These are phyloP conservation scores for Tetropium fuscum DNA, from an alignment of 2,888 invertebrate genomes.

Conservation along the genomic window DNA sequence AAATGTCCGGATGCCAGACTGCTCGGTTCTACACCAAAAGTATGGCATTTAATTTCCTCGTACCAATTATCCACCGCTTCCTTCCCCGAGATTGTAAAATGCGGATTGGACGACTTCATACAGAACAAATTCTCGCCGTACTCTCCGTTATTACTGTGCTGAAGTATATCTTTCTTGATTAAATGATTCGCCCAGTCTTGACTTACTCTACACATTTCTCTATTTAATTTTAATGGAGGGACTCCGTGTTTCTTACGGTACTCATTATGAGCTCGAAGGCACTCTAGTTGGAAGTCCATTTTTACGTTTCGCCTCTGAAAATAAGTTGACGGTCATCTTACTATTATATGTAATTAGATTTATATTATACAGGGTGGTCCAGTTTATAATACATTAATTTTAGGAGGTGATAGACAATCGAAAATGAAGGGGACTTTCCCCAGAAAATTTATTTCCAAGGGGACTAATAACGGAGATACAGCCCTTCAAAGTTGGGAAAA, in stretches of 20 bases:
- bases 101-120: slow-evolving; percentile 76
- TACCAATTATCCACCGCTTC: slow-evolving; percentile 84
- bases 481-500: too few relatives aligned
- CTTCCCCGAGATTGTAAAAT: slow-evolving; percentile 73
- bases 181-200: slow-evolving; percentile 70
- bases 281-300: slow-evolving; percentile 64
- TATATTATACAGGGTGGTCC: too few relatives aligned
- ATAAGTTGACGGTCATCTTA: too few relatives aligned
- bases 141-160: slow-evolving; percentile 71
- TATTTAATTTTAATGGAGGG: slow-evolving; percentile 69
- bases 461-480: too few relatives aligned
- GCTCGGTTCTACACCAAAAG: slow-evolving; percentile 76
- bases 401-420: too few relatives aligned
- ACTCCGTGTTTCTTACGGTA: slow-evolving; percentile 71
- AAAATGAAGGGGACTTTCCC: too few relatives aligned
- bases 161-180: slow-evolving; percentile 68
- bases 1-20: slow-evolving; percentile 75
- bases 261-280: slow-evolving; percentile 72
- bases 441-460: too few relatives aligned
- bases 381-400: too few relatives aligned
- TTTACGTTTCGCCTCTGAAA: slow-evolving; percentile 54
- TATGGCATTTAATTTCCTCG: slow-evolving; percentile 78
- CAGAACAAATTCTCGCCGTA: slow-evolving; percentile 79
- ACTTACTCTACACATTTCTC: slow-evolving; percentile 68
- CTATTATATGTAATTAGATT: too few relatives aligned